phyloP scores from a whole-genome alignment of 2,113 vertebrate genomes.

The Scortum barcoo region DNA sequence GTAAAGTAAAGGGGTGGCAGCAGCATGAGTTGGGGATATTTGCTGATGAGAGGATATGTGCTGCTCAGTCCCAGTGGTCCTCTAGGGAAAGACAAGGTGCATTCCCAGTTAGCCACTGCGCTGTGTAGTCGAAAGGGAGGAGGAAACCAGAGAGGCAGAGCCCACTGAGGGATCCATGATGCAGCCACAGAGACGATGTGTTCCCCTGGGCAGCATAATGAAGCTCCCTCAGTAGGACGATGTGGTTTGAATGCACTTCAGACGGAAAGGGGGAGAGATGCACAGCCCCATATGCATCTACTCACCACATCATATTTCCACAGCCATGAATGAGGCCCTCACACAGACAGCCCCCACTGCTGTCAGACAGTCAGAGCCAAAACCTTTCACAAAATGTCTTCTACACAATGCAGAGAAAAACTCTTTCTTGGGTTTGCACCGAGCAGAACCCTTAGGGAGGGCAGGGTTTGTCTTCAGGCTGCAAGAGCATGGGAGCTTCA shows the following conservation, averaged over 20 bases:
- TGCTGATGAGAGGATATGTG: constrained; percentile 27
- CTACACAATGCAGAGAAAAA: constrained; percentile 69
- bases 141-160: constrained; percentile 48
- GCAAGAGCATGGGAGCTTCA: constrained; percentile 25
- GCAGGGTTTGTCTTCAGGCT: constrained; percentile 56
- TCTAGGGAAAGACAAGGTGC: constrained; percentile 50
- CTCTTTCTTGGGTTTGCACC: constrained; percentile 61
- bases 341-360: constrained; percentile 67
- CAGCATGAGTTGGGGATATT: constrained; percentile 20
- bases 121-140: constrained; percentile 33
- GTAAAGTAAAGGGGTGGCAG: neutral
- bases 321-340: constrained; percentile 76
- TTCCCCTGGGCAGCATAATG: constrained; percentile 72
- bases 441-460: constrained; percentile 57
- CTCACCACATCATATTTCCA: constrained; percentile 83
- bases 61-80: constrained; percentile 56
- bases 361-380: constrained; percentile 63
- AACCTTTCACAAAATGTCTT: constrained; percentile 72
- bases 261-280: constrained; percentile 65
- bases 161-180: constrained; percentile 51
- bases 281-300: constrained; percentile 71
- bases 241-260: constrained; percentile 81
- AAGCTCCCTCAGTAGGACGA: constrained; percentile 74
- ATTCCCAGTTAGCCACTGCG: constrained; percentile 40
- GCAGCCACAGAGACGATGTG: constrained; percentile 68